Base-by-base conservation (phyloP, 2,888 invertebrate genomes). In the Tortrix viridana region DNA sequence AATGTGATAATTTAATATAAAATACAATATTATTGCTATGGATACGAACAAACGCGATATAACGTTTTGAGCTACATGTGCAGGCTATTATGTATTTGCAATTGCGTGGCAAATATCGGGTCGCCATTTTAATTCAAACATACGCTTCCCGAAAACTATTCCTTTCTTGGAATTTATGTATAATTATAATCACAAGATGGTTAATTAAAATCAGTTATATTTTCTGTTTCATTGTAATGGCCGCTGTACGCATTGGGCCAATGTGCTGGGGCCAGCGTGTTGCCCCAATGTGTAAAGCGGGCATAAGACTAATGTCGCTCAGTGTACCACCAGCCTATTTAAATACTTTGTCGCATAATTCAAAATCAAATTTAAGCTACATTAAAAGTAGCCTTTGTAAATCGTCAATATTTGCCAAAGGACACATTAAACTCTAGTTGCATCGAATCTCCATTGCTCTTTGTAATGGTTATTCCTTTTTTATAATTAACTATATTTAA, bases 21-120 rank as follows among this genome's bases (percentile, higher is more conserved):
- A 57, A 58, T 63, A 53, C 62, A n/a, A 37, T 62, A 62, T 63
- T 63, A 63, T 63, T 58, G 63, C 57, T 63, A 58, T 63, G 41
- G 57, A 63, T 58, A 58, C 47, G 38, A 52, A 20, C 41, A 50
- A 46, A 46, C 38, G 37, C 47, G 54, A 55, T 41, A 63, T 57
- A 56, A 32, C 26, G 19, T 53, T 63, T 32, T 54, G 57, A 48
- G 47, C 63, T 63, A 63, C 63, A 53, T 26, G 48, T 48, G 63
- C 47, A 62, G 52, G 53, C n/a, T 56, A 46, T 19, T 54, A 59
- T 44, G 23, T 43, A 54, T 26, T 44, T 50, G 55, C 37, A 61
- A 19, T 52, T 16, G 16, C 22, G 19, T 43, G 48, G 46, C 22
- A 16, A 46, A 22, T 4, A 20, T n/a, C 9, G 20, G 5, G 12